Conservation (phyloP, 2,113 vertebrate genomes). For the Aspidoscelis tigris region DNA sequence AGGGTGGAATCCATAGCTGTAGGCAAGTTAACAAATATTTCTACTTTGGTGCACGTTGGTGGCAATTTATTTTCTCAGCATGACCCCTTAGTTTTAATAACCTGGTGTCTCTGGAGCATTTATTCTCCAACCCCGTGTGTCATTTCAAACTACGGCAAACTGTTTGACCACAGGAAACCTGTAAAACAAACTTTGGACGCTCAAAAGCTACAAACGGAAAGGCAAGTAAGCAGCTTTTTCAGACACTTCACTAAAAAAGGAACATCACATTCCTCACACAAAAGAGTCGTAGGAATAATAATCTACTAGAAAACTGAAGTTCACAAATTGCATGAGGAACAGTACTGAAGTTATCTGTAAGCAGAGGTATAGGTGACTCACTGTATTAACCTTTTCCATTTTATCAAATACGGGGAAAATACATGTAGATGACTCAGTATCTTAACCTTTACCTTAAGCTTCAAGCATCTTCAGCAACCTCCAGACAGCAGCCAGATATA, state of each 20-base stretch:
- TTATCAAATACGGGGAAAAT: not conserved
- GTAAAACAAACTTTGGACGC: constrained; percentile 32
- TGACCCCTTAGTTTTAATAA: constrained; percentile 49
- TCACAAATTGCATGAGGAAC: not conserved
- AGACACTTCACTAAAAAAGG: not conserved
- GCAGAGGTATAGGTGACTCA: not conserved
- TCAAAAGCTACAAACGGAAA: constrained; percentile 2
- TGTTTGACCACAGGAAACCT: constrained; percentile 45
- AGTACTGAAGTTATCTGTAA: not conserved
- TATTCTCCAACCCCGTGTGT: constrained; percentile 32
- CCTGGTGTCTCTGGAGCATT: constrained; percentile 44
- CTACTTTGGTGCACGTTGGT: constrained; percentile 47
- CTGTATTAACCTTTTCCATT: not conserved
- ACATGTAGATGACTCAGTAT: not conserved
- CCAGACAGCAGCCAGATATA: not conserved
- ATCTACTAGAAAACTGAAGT: not conserved
- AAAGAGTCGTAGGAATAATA: constrained; percentile 20
- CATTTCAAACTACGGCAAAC: constrained; percentile 48
- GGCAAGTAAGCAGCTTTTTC: constrained; percentile 7
- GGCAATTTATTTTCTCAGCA: constrained; percentile 58
- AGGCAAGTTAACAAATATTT: constrained; percentile 59
- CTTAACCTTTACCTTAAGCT: not conserved
- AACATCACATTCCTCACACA: not conserved
- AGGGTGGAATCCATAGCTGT: constrained; percentile 5
- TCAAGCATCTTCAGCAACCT: not conserved